These are phyloP conservation scores for Taxidea taxus DNA, from an alignment of 2,113 vertebrate species.

Conservation along the genomic window DNA sequence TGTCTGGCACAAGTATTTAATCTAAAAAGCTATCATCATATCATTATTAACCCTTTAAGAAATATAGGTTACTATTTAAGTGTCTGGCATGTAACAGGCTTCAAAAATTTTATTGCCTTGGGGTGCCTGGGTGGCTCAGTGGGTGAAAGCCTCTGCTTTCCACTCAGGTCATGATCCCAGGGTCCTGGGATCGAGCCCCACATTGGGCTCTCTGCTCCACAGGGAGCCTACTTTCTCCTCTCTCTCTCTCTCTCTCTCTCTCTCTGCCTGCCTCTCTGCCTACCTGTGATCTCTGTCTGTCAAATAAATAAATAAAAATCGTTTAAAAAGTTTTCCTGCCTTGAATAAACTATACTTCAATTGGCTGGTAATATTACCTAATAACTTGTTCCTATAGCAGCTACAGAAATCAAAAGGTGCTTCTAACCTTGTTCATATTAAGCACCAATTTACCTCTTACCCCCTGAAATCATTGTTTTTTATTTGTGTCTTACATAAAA, in stretches of 20 bases:
- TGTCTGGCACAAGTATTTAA: neutral
- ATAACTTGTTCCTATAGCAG: neutral
- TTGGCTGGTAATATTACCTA: slow-evolving; percentile 3
- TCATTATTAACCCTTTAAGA: neutral
- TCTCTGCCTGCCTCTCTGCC: no score
- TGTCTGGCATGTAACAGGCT: neutral
- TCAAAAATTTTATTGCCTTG: neutral
- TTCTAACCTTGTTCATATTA: slow-evolving; percentile 16
- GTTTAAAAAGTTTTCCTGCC: neutral
- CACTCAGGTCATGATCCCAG: no score
- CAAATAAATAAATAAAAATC: no score
- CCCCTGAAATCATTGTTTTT: slow-evolving; percentile 27
- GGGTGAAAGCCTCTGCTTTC: no score
- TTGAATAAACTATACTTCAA: slow-evolving; percentile 29
- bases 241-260: no score
- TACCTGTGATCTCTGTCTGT: no score
- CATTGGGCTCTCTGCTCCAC: no score
- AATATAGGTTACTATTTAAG: neutral
- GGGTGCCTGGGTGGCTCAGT: no score
- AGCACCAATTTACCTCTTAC: neutral
- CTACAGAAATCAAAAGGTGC: slow-evolving; percentile 17
- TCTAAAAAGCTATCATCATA: neutral
- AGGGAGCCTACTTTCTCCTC: no score
- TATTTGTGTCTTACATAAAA: neutral
- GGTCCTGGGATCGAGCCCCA: no score